Percentiles rank a stretch among this genome's conserved stretches.
phyloP scores from a whole-genome alignment of 2,797 vertebrate genomes.

The Notamacropus eugenii region DNA sequence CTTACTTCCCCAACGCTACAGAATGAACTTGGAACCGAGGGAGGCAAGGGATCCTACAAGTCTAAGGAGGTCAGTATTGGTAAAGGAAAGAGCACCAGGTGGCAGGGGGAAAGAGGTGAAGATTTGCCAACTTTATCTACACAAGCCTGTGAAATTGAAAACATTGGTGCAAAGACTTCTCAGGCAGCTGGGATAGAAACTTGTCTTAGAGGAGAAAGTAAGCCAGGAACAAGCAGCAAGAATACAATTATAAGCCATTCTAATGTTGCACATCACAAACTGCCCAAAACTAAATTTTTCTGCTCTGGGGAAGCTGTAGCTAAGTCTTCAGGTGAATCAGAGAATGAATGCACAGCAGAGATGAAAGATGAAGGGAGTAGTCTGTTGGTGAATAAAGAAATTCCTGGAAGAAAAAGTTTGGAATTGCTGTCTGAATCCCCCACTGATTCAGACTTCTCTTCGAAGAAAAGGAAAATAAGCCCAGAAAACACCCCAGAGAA shows the following conservation, averaged over 20 bases:
- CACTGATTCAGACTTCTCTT: constrained; percentile 66
- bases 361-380: constrained; percentile 39
- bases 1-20: neutral
- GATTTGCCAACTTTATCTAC: constrained; percentile 82
- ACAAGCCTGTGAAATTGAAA: constrained; percentile 68
- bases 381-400: constrained; percentile 55
- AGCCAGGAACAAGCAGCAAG: constrained; percentile 25
- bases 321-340: constrained; percentile 32
- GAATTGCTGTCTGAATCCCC: constrained; percentile 65
- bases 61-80: constrained; percentile 72
- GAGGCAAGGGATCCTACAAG: neutral
- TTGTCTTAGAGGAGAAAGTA: constrained; percentile 41
- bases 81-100: constrained; percentile 14
- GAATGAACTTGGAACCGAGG: neutral
- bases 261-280: constrained; percentile 40
- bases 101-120: constrained; percentile 72
- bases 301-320: neutral
- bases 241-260: neutral
- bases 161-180: constrained; percentile 54
- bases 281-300: neutral
- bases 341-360: neutral
- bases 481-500: constrained; percentile 66
- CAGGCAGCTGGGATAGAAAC: constrained; percentile 62
- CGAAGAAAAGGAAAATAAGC: constrained; percentile 86
- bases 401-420: constrained; percentile 78